These are phyloP conservation scores for Xestia xanthographa DNA, from an alignment of 2,888 invertebrate genomes.

Conservation along the genomic window DNA sequence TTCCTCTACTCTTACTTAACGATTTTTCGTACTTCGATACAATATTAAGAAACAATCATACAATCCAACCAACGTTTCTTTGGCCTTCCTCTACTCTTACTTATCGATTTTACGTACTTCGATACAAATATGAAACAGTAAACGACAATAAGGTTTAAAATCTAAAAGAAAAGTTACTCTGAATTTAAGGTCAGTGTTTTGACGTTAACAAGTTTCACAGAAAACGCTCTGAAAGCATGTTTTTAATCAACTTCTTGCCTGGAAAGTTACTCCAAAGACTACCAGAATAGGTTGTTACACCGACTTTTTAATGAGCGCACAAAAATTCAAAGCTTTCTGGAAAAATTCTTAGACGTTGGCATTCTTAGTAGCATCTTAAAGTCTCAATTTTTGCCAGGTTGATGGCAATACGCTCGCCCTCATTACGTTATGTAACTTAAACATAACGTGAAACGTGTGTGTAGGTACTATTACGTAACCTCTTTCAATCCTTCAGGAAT, in stretches of 20 bases:
- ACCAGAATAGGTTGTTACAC: background rate
- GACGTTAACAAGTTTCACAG: background rate
- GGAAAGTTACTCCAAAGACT: background rate
- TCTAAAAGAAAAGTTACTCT: background rate
- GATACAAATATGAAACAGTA: no score
- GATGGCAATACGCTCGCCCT: background rate
- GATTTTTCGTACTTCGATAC: no score
- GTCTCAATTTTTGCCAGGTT: background rate
- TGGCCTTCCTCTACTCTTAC: no score
- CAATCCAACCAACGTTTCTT: no score
- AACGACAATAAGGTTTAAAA: background rate
- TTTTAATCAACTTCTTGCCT: constrained; percentile 1
- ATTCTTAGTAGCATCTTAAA: background rate
- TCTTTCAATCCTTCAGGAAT: background rate
- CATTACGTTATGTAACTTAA: background rate
- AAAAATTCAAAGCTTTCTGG: background rate
- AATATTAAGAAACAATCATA: no score
- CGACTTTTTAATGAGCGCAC: background rate
- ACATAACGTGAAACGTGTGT: background rate
- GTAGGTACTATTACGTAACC: background rate
- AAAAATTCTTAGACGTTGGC: background rate
- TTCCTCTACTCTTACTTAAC: no score
- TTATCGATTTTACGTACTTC: no score
- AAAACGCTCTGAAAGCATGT: background rate
- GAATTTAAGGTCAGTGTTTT: background rate